phyloP scores from a whole-genome alignment of 2,797 vertebrate genomes.

The Sebastes steindachneri region DNA sequence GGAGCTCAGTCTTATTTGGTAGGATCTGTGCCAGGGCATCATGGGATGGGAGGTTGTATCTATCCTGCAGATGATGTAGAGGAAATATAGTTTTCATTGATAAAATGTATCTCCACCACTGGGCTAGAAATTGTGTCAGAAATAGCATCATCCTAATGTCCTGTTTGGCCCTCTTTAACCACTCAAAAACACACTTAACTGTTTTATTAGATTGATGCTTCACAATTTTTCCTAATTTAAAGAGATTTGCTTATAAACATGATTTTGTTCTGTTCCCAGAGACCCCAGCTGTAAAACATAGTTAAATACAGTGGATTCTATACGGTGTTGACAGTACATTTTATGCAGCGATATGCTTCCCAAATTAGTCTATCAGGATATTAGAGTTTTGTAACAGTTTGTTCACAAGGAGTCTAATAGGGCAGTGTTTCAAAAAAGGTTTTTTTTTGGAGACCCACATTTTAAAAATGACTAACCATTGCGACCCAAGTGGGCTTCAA shows the following conservation, averaged over 20 bases:
- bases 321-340: neutral
- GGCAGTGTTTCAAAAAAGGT: too few relatives aligned
- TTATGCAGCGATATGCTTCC: neutral
- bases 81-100: neutral
- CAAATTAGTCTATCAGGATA: neutral
- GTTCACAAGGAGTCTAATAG: neutral
- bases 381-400: neutral
- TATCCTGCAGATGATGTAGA: slow-evolving; percentile 55
- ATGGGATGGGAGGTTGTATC: slow-evolving; percentile 60
- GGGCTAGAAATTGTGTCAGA: neutral
- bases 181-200: neutral
- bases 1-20: slow-evolving; percentile 42
- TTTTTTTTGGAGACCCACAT: too few relatives aligned
- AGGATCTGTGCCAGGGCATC: slow-evolving; percentile 77
- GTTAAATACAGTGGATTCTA: neutral
- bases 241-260: neutral
- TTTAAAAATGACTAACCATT: too few relatives aligned
- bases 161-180: neutral
- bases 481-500: too few relatives aligned
- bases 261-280: neutral
- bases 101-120: neutral
- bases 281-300: neutral
- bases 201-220: neutral
- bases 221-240: neutral
- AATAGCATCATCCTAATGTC: neutral